Base-by-base conservation (phyloP, 2,113 vertebrate species). In the Bombycilla garrulus region DNA sequence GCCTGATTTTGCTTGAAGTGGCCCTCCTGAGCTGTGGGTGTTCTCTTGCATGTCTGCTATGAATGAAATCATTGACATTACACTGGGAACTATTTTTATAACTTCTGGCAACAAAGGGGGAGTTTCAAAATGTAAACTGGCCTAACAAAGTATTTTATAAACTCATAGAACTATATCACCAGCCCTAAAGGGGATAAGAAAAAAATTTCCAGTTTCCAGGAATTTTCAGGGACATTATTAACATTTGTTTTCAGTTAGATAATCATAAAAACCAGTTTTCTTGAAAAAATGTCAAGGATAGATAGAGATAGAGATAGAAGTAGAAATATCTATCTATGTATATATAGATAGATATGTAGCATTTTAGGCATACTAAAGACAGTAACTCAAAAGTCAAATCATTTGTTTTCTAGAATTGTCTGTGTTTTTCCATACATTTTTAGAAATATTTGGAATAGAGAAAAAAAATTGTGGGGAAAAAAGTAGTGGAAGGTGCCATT, bases 31-130 rank as follows among this genome's bases (percentile, higher is more conserved):
- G 29, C 2, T 0, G 54, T 66, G 84, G n/a, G 31, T 76, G 70
- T 70, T 92, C 77, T 95, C 57, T 36, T 51, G n/a, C 42, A 35
- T 4, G 71, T n/a, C 29, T 66, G 70, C 81, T 94, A 29, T 93
- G 81, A 96, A 91, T 85, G 53, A 92, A 95, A 77, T 82, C 74
- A 87, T 80, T 87, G 70, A 87, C 57, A 70, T 93, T 47, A 54
- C 0, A 1, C 66, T 54, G 35, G 35, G 62, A 95, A 90, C 29
- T 91, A 47, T 69, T 92, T 95, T 92, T 91, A n/a, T 85, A 80
- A 85, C 26, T 76, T 91, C 44, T 95, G 87, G 87, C 90, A 90
- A 57, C 16, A 54, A 82, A 90, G 5, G 38, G 29, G 9, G 16
- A 70, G 24, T 82, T 90, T 95, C 71, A 94, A 95, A 81, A 77